Conservation (phyloP, 2,797 vertebrate species). For the Melanitta fusca region DNA sequence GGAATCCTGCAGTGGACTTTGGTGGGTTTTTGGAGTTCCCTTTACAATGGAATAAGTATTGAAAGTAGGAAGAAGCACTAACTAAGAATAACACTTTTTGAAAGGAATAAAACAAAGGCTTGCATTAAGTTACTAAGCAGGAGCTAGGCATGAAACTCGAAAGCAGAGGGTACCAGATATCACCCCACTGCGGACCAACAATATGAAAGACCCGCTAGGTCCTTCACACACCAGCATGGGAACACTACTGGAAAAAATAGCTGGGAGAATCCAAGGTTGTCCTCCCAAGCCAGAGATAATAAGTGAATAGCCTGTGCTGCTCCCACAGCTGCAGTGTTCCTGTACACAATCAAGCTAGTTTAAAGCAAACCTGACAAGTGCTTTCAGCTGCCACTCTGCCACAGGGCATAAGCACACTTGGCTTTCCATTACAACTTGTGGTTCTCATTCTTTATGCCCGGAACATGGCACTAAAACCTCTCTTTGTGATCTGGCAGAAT, state of each 20-base stretch:
- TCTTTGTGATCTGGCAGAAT: background rate
- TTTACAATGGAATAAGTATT: background rate
- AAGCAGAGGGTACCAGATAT: background rate
- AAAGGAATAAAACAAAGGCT: background rate
- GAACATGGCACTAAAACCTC: background rate
- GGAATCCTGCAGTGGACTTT: background rate
- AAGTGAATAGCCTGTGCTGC: background rate
- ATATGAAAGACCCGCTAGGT: background rate
- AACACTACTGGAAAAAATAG: background rate
- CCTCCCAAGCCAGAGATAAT: background rate
- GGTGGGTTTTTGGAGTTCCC: background rate
- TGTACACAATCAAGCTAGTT: background rate
- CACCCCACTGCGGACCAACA: background rate
- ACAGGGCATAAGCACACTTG: background rate
- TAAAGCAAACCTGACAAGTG: background rate
- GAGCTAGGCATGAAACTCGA: background rate
- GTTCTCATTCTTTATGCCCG: background rate
- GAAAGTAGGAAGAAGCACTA: background rate
- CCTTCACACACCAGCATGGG: background rate
- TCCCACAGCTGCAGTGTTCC: background rate
- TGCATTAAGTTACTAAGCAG: background rate
- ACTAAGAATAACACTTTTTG: background rate
- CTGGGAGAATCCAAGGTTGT: background rate
- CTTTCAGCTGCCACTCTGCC: background rate
- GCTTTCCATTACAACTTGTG: background rate